Evolutionary conservation across 2,888 invertebrate species (phyloP).

Genomic region (Schizotus pectinicornis): DNA sequence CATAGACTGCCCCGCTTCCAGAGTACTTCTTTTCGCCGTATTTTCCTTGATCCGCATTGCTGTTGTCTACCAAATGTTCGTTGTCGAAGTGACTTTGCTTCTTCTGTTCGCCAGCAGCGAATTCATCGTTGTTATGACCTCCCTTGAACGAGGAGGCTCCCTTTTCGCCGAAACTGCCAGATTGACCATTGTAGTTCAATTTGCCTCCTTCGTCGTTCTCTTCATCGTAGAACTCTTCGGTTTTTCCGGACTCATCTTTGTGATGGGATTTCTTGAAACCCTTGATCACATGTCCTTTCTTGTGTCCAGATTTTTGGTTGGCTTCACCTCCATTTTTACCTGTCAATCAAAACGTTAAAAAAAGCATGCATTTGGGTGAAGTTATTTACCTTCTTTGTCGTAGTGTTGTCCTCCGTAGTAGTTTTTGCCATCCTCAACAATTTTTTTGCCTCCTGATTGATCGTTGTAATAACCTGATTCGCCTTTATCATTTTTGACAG

Average conservation of each 20-base stretch:
- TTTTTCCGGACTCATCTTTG: slow-evolving; percentile 70
- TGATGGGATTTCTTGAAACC: slow-evolving; percentile 72
- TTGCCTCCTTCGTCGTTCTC: slow-evolving; percentile 69
- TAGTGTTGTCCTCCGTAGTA: slow-evolving; percentile 66
- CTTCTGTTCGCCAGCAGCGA: slow-evolving; percentile 64
- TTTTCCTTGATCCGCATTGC: slow-evolving; percentile 67
- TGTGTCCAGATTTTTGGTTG: slow-evolving; percentile 65
- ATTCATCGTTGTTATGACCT: slow-evolving; percentile 65
- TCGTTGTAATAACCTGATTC: slow-evolving; percentile 65
- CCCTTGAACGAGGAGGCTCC: slow-evolving; percentile 66
- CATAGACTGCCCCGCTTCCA: slow-evolving; percentile 64
- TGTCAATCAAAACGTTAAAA: slow-evolving; percentile 19
- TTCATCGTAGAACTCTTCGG: slow-evolving; percentile 70
- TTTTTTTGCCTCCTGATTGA: slow-evolving; percentile 65
- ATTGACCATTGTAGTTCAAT: slow-evolving; percentile 63
- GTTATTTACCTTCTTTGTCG: slow-evolving; percentile 63
- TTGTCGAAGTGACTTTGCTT: slow-evolving; percentile 67
- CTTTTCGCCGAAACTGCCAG: slow-evolving; percentile 66
- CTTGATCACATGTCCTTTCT: slow-evolving; percentile 70
- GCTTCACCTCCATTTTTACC: slow-evolving; percentile 64
- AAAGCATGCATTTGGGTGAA: not conserved
- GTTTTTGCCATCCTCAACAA: slow-evolving; percentile 65
- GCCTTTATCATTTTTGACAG: slow-evolving; percentile 52
- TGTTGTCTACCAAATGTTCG: slow-evolving; percentile 64
- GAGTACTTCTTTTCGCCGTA: slow-evolving; percentile 66